A percentile compares a stretch with the other conserved stretches of the same genome.
These are phyloP conservation scores for Lepidostoma basale DNA, from an alignment of 1,140 invertebrate species.

Conservation along the genomic window DNA sequence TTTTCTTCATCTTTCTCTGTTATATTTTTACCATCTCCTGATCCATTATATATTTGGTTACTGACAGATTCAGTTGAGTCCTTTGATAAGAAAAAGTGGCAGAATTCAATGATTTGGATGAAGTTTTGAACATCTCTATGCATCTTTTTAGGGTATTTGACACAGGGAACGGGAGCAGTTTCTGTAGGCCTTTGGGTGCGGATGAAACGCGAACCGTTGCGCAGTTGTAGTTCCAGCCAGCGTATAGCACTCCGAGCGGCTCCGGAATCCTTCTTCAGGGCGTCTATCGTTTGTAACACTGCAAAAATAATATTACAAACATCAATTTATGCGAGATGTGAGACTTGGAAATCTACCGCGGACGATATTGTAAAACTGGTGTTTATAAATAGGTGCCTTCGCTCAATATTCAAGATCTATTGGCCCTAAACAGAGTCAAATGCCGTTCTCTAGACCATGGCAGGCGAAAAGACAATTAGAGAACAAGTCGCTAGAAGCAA, in stretches of 20 bases:
- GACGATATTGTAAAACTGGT: no score
- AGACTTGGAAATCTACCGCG: no score
- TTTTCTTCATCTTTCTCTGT: slow-evolving; percentile 47
- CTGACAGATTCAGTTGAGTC: slow-evolving; percentile 49
- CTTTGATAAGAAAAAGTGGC: slow-evolving; percentile 54
- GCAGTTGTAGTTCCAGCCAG: slow-evolving; percentile 87
- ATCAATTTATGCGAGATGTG: no score
- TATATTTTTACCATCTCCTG: slow-evolving; percentile 51
- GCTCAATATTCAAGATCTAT: no score
- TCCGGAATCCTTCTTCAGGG: slow-evolving; percentile 78
- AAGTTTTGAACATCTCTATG: slow-evolving; percentile 54
- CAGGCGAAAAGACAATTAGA: no score
- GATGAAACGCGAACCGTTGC: slow-evolving; percentile 81
- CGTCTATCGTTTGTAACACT: slow-evolving; percentile 88
- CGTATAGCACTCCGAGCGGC: slow-evolving; percentile 87
- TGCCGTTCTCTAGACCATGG: no score
- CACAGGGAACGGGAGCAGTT: slow-evolving; percentile 70
- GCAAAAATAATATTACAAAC: slow-evolving; percentile 55
- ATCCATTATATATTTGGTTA: slow-evolving; percentile 38
- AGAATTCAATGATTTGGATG: slow-evolving; percentile 60
- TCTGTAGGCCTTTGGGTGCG: slow-evolving; percentile 82
- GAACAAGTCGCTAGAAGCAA: no score
- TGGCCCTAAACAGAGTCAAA: no score
- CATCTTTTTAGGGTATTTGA: slow-evolving; percentile 73
- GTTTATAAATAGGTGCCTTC: no score